Evolutionary conservation across 1,140 invertebrate species (phyloP), one percentile per base, ranked within the genome.

Genomic region (Drosophila jambulina): DNA sequence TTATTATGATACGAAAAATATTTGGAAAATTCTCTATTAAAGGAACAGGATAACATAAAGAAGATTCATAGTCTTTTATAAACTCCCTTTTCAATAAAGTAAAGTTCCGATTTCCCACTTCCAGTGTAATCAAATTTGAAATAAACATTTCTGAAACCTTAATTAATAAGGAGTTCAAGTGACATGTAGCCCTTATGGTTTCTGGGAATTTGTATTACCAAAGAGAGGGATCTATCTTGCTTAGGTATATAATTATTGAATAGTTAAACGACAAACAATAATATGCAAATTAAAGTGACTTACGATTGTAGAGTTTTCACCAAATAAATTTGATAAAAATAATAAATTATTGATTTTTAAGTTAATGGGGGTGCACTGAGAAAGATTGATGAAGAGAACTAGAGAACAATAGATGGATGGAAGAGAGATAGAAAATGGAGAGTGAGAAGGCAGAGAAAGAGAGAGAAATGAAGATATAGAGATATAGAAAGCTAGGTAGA

Each of bases 251-350:
- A 53, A 21, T 23, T 34, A 54, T 15, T 54, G 32, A 34, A 54
- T 54, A 23, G 29, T 34, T 21, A 36, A 53, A 32, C 12, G 12
- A 34, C 27, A 34, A 19, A 29, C 49, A 53, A 53, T 34, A 53
- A 53, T 13, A 13, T 32, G 49, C 12, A 53, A 34, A 36, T 23
- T 36, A 54, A 54, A 23, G 13, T 36, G 49, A 36, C 32, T 34
- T 36, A 36, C 19, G 6, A 53, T 4, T 34, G 17, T 53, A 53
- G 49, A 53, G 27, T 53, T 53, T 53, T 53, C 49, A 53, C 49
- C 27, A 19, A 53, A 53, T 53, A 53, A 53, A 53, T 34, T 53
- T 53, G n/a, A 53, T 53, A 53, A 34, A 53, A 53, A 8, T 0
- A 32, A 34, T 21, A 15, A 15, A 3, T 1, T 9, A 21, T 34